A percentile compares a stretch with the other conserved stretches of the same genome.
Conservation (phyloP, 1,140 invertebrate genomes). For the Trachymyrmex cornetzi region DNA sequence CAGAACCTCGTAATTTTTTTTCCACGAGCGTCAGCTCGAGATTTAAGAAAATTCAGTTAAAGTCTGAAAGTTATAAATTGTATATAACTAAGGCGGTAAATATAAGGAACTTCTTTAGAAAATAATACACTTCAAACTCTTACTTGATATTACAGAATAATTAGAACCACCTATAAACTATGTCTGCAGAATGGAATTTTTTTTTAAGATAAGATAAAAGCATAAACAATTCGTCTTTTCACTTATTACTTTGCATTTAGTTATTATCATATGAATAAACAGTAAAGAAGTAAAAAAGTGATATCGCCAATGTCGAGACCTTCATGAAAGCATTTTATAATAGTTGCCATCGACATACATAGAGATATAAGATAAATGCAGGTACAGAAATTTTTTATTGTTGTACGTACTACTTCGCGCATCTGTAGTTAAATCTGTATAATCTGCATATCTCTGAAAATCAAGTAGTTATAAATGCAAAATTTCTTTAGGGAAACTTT, state of each 20-base stretch:
- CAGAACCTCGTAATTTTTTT: not conserved
- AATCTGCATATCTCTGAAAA: not conserved
- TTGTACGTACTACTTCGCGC: not conserved
- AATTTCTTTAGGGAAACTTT: not conserved
- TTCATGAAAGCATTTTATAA: not conserved
- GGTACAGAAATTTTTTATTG: not conserved
- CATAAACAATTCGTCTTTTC: not conserved
- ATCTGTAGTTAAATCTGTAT: slow-evolving; percentile 1
- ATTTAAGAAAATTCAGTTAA: not conserved
- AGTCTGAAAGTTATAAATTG: not conserved
- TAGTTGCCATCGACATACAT: too few species aligned
- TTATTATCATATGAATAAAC: slow-evolving; percentile 3
- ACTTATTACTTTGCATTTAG: not conserved
- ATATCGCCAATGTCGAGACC: not conserved
- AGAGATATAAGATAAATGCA: slow-evolving; percentile 11
- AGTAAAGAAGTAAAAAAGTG: not conserved
- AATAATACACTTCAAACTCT: not conserved
- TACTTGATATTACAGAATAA: not conserved
- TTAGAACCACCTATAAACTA: not conserved
- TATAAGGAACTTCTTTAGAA: not conserved
- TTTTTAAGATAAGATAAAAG: not conserved
- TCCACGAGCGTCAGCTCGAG: not conserved
- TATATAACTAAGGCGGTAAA: not conserved
- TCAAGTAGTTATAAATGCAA: not conserved
- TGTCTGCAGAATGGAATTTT: not conserved